Evolutionary conservation across 2,888 invertebrate genomes (phyloP).

Genomic region (Cephus rjabovi): DNA sequence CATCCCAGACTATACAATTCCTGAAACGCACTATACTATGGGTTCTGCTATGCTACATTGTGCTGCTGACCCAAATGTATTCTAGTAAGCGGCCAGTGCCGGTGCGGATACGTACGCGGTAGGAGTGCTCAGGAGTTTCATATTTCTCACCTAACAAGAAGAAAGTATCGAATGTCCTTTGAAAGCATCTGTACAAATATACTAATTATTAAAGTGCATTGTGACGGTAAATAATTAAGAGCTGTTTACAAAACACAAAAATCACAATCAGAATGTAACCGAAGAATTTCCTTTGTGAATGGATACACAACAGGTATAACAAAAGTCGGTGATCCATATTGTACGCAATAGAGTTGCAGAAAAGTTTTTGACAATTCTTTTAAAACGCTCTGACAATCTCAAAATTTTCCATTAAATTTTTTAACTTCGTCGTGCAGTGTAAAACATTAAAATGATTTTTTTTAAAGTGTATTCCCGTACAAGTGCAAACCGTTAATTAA

Average conservation of each 20-base stretch:
- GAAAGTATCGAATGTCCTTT: background rate
- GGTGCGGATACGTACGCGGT: slow-evolving; percentile 56
- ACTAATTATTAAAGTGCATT: background rate
- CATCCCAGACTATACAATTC: background rate
- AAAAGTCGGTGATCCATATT: background rate
- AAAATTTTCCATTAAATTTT: background rate
- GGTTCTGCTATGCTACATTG: slow-evolving; percentile 37
- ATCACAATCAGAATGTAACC: background rate
- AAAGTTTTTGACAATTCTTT: background rate
- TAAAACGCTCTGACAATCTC: background rate
- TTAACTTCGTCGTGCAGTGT: background rate
- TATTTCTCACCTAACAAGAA: background rate
- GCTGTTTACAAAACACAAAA: background rate
- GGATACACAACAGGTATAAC: background rate
- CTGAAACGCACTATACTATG: slow-evolving; percentile 8
- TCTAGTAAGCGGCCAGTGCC: slow-evolving; percentile 53
- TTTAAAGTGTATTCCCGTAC: background rate
- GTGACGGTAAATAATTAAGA: background rate
- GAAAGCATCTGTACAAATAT: background rate
- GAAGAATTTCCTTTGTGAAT: background rate
- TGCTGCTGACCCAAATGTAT: slow-evolving; percentile 63
- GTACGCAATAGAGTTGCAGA: background rate
- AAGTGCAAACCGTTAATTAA: background rate
- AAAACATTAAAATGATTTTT: background rate
- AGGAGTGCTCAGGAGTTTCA: slow-evolving; percentile 17